Evolutionary conservation across 2,797 vertebrate species (phyloP), one percentile per base, ranked within the genome.

Genomic region (Vireo griseus): DNA sequence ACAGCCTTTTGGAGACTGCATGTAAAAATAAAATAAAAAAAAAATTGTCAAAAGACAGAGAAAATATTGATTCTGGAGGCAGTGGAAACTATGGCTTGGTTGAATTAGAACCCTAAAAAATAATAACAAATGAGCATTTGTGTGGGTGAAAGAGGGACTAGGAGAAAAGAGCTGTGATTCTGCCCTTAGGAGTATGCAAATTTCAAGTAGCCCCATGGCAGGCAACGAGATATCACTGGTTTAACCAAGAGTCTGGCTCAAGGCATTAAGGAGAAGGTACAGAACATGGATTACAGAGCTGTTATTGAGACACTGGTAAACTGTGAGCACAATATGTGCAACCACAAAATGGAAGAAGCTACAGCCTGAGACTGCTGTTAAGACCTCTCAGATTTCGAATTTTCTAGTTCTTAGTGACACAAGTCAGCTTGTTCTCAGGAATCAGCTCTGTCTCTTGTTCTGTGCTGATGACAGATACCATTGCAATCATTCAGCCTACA

Each of bases 41-140:
- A 96, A 97, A 98, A 94, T 29, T 97, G 98, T 97, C 97, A 97
- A 97, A 98, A 98, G 97, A 97, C 96, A 97, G 96, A 97, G 96
- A 97, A 98, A 98, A 98, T 97, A 97, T 97, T 96, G 96, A 97
- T 97, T 97, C 90, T 18, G 0, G 45, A 71, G 94, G 80, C 59
- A 97, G 78, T 14, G 21, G 95, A 97, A 97, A 97, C 92, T 86
- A 96, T 94, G 73, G 89, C 83, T 97, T 96, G 79, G 96, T 97
- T 97, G 96, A 97, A 98, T 97, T 96, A 97, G 96, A 97, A 91
- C 95, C 95, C 96, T 79, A 92, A 90, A 91, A 96, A 95, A 95
- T 63, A 95, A 91, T 86, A 96, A 94, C 80, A 94, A 93, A 93
- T 37, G 86, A 95, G 19, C 33, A 39, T 88, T 86, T 59, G 9